Conservation (phyloP, 2,888 invertebrate genomes). For the Cremastinae sp. region DNA sequence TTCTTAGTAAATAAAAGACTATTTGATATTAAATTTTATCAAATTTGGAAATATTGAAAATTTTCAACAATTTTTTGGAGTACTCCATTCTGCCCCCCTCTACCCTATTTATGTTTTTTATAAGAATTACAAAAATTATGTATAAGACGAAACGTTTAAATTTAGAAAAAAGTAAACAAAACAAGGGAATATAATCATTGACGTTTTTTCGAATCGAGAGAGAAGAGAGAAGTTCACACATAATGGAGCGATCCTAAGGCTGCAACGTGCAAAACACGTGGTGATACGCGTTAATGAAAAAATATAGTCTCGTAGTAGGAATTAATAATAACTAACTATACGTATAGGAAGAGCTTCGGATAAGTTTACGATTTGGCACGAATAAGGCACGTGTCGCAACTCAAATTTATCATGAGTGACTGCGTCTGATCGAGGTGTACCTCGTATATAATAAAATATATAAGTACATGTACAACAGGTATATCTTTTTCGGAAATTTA, state of each 20-base stretch:
- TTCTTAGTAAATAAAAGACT: too few relatives aligned
- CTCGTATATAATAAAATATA: constrained; percentile 1
- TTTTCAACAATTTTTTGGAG: too few relatives aligned
- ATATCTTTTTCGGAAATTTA: neutral
- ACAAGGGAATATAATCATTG: too few relatives aligned
- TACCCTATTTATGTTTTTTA: too few relatives aligned
- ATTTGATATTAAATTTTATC: too few relatives aligned
- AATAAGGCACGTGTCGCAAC: constrained; percentile 40
- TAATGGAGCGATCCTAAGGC: neutral
- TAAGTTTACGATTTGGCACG: constrained; percentile 42
- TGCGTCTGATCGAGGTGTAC: constrained; percentile 42
- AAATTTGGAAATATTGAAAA: too few relatives aligned
- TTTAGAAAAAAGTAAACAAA: too few relatives aligned
- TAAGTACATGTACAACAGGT: neutral
- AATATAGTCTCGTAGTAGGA: neutral
- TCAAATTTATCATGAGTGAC: constrained; percentile 33
- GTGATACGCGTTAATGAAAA: constrained; percentile 8
- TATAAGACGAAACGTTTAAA: too few relatives aligned
- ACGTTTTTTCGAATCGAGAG: neutral
- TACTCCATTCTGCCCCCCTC: too few relatives aligned
- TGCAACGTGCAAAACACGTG: constrained; percentile 13
- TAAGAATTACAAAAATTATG: too few relatives aligned
- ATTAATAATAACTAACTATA: neutral
- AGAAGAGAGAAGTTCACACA: too few relatives aligned
- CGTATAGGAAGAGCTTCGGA: neutral